Evolutionary conservation across 2,888 invertebrate species (phyloP).

Genomic region (Gastrophysa polygoni): DNA sequence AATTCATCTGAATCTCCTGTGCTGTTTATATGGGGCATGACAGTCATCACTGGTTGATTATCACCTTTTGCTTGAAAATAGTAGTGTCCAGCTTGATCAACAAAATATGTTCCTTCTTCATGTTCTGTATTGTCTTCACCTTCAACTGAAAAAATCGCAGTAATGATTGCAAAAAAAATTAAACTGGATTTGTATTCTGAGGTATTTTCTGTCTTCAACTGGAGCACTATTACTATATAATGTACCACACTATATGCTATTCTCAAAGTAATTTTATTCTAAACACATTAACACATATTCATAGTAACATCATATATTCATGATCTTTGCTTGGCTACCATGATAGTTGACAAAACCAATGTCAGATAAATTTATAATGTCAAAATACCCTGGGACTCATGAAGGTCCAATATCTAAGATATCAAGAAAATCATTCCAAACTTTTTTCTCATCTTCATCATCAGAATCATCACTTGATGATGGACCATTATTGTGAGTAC

Average conservation of each 20-base stretch:
- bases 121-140: slow-evolving; percentile 55
- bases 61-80: slow-evolving; percentile 78
- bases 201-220: too few species aligned
- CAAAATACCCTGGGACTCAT: slow-evolving; percentile 1
- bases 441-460: not conserved
- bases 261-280: too few species aligned
- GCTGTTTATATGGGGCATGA: slow-evolving; percentile 60
- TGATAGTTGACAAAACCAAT: not conserved
- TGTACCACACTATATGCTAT: too few species aligned
- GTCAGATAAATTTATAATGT: slow-evolving; percentile 16
- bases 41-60: slow-evolving; percentile 68
- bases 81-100: slow-evolving; percentile 82
- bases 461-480: not conserved
- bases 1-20: slow-evolving; percentile 59
- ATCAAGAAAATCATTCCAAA: not conserved
- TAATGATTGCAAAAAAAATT: not conserved
- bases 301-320: too few species aligned
- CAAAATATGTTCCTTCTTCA: slow-evolving; percentile 76
- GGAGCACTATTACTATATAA: too few species aligned
- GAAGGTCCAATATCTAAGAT: not conserved
- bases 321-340: too few species aligned
- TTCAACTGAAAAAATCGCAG: slow-evolving; percentile 2
- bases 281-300: too few species aligned
- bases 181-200: too few species aligned
- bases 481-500: not conserved